phyloP scores from a whole-genome alignment of 2,888 invertebrate genomes.

The Cheilosia grossa region DNA sequence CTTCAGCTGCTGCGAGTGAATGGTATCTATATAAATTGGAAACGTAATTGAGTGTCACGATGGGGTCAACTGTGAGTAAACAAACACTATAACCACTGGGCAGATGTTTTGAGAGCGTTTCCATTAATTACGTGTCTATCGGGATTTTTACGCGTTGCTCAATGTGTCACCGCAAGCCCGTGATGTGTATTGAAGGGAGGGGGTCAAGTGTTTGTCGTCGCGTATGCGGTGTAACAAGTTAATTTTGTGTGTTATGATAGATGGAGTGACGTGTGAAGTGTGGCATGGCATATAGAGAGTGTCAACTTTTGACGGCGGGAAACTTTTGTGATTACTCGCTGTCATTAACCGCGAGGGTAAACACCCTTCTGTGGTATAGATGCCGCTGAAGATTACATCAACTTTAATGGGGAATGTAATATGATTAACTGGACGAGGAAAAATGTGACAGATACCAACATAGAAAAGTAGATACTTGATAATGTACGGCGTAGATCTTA shows the following conservation, averaged over 20 bases:
- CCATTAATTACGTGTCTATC: conserved; percentile 61
- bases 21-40: conserved; percentile 9
- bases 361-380: too few relatives aligned
- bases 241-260: conserved; percentile 14
- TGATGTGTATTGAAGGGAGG: conserved; percentile 27
- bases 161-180: conserved; percentile 48
- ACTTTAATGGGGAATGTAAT: too few relatives aligned
- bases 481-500: too few relatives aligned
- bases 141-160: conserved; percentile 21
- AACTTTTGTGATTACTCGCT: too few relatives aligned
- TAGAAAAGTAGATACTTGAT: too few relatives aligned
- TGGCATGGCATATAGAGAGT: too few relatives aligned
- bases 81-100: conserved; percentile 15
- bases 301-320: too few relatives aligned
- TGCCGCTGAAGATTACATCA: too few relatives aligned
- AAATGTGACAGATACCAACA: too few relatives aligned
- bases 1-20: conserved; percentile 10
- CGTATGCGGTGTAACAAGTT: conserved; percentile 22
- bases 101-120: conserved; percentile 57
- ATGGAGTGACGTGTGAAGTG: neutral
- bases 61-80: conserved; percentile 5
- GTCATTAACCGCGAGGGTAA: too few relatives aligned
- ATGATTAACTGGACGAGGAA: too few relatives aligned
- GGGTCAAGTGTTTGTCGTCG: conserved; percentile 19
- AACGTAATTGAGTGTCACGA: conserved; percentile 38